These are phyloP conservation scores for Phalloptychus januarius DNA, from an alignment of 2,797 vertebrate genomes.

Conservation along the genomic window DNA sequence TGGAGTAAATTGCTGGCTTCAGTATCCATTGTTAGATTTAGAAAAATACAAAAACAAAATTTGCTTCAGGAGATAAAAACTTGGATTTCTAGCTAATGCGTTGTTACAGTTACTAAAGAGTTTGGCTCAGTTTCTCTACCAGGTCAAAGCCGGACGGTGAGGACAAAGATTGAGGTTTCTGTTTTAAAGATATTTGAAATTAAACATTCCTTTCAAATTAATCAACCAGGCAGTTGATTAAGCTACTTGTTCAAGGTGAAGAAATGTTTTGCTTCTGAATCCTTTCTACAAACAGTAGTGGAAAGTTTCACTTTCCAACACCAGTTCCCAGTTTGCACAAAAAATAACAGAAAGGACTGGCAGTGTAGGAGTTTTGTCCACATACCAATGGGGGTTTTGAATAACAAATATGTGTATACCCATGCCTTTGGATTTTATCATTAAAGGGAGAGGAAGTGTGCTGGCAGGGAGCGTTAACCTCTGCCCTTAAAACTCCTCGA, in stretches of 20 bases:
- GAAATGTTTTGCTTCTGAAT: not conserved
- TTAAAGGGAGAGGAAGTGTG: not conserved
- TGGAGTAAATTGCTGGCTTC: no score
- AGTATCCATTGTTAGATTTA: not conserved
- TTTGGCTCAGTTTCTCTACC: not conserved
- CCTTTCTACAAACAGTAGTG: not conserved
- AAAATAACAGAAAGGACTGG: not conserved
- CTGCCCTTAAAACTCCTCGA: constrained; percentile 14
- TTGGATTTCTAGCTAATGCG: not conserved
- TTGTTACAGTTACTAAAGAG: not conserved
- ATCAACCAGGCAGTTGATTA: not conserved
- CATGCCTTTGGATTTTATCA: not conserved
- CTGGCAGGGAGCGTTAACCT: constrained; percentile 14
- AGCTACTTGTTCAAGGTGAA: not conserved
- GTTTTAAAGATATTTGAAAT: not conserved
- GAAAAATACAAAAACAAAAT: not conserved
- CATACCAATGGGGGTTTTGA: not conserved
- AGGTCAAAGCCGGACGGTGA: not conserved
- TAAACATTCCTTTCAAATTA: not conserved
- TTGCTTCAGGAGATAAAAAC: not conserved
- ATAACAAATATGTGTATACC: not conserved
- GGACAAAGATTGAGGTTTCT: not conserved
- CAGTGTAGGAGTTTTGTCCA: not conserved
- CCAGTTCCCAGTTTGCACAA: not conserved
- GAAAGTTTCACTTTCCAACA: not conserved